Conservation (phyloP, 2,888 invertebrate genomes). For the Cerastoderma edule region DNA sequence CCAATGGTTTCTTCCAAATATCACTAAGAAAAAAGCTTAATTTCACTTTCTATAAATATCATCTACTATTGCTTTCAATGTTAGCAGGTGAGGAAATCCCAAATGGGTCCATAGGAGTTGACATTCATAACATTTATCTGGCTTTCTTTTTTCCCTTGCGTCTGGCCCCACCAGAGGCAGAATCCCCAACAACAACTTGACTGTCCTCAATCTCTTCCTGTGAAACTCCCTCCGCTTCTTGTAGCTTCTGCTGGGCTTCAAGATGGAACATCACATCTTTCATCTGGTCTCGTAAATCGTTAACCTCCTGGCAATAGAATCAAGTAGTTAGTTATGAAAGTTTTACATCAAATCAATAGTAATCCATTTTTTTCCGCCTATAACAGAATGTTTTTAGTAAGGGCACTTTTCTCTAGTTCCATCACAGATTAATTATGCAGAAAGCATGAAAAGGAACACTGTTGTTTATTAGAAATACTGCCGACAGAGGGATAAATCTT, state of each 20-base stretch:
- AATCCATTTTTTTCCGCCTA: too few relatives aligned
- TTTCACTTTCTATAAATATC: too few relatives aligned
- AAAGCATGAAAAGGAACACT: too few relatives aligned
- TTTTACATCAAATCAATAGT: neutral
- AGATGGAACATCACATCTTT: constrained; percentile 98
- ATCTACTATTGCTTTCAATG: too few relatives aligned
- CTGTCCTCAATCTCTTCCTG: constrained; percentile 85
- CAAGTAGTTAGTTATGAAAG: neutral
- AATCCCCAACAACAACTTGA: constrained; percentile 86
- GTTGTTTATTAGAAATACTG: too few relatives aligned
- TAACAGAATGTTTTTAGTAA: too few relatives aligned
- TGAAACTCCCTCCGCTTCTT: constrained; percentile 68
- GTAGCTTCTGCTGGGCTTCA: constrained; percentile 90
- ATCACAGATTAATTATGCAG: too few relatives aligned
- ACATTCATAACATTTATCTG: neutral
- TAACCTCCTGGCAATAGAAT: constrained; percentile 86
- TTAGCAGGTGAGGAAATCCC: too few relatives aligned
- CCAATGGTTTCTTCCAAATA: too few relatives aligned
- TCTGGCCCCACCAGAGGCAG: constrained; percentile 38
- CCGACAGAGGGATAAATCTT: too few relatives aligned
- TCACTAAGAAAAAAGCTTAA: too few relatives aligned
- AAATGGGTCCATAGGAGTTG: neutral
- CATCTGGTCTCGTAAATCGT: constrained; percentile 95
- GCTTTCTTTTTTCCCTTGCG: constrained; percentile 16
- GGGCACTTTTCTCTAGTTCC: too few relatives aligned